Percentiles rank a stretch among this genome's conserved stretches.
Conservation (phyloP, 2,797 vertebrate species). For the Heterohyrax brucei region DNA sequence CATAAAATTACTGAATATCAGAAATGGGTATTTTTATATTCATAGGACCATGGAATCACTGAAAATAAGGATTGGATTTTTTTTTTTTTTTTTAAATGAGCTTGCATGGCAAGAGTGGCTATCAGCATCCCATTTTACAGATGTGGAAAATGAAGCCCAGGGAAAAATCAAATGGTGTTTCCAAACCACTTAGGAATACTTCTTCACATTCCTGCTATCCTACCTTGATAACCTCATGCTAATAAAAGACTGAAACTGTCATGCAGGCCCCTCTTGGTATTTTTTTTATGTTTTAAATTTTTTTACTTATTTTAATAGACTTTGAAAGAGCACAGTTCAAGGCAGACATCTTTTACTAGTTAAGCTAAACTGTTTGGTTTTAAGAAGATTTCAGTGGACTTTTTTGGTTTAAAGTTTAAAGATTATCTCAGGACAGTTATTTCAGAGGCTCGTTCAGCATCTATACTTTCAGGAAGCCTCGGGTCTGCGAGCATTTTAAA, state of each 20-base stretch:
- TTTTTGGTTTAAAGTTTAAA: no score
- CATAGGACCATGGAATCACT: no score
- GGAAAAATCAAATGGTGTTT: not conserved
- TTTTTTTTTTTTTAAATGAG: not conserved
- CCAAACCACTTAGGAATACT: not conserved
- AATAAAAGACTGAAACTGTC: not conserved
- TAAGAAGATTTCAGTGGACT: no score
- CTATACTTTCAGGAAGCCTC: no score
- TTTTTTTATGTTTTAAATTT: not conserved
- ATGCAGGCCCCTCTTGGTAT: not conserved
- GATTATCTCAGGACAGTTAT: no score
- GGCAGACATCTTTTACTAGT: no score
- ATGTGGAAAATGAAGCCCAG: not conserved
- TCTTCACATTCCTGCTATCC: not conserved
- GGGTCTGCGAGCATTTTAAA: not conserved
- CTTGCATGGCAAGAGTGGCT: not conserved
- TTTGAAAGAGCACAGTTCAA: no score
- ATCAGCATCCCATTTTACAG: not conserved
- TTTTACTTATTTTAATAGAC: no score
- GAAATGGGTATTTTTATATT: not conserved
- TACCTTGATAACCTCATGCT: not conserved
- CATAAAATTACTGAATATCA: no score
- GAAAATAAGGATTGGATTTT: no score
- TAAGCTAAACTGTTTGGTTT: no score
- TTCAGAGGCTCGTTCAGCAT: no score